Evolutionary conservation across 2,888 invertebrate genomes (phyloP).

Genomic region (Timandra comae): DNA sequence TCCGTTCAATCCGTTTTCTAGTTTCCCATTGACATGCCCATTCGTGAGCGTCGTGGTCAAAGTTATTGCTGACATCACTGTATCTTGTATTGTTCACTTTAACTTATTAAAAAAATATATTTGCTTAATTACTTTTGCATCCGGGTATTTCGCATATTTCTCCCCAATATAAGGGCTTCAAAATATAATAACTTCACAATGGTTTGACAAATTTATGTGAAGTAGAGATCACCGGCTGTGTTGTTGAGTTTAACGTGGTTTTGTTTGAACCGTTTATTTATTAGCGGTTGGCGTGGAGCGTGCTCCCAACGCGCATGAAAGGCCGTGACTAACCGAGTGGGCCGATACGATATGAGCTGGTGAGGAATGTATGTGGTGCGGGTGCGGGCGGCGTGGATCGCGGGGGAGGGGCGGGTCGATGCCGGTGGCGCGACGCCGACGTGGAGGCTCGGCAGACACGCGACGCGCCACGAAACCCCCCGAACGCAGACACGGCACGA

Average conservation of each 20-base stretch:
- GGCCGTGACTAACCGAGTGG: constrained; percentile 35
- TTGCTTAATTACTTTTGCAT: background rate
- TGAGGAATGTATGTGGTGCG: constrained; percentile 45
- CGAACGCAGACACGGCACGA: constrained; percentile 48
- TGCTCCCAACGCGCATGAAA: constrained; percentile 29
- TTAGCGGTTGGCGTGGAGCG: constrained; percentile 23
- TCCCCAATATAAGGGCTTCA: background rate
- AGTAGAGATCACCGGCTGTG: constrained; percentile 20
- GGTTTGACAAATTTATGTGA: constrained; percentile 4
- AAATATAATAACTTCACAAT: background rate
- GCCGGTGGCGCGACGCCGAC: constrained; percentile 70
- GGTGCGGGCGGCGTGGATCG: constrained; percentile 26
- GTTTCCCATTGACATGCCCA: constrained; percentile 46
- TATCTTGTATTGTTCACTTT: constrained; percentile 15
- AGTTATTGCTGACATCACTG: constrained; percentile 59
- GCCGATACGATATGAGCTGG: constrained; percentile 27
- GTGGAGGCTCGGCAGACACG: constrained; percentile 72
- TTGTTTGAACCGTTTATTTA: constrained; percentile 1
- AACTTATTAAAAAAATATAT: background rate
- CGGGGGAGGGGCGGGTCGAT: constrained; percentile 42
- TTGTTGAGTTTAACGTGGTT: too few species aligned
- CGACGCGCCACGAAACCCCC: constrained; percentile 55
- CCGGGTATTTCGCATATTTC: too few species aligned
- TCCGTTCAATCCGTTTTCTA: constrained; percentile 31
- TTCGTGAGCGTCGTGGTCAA: constrained; percentile 61